Evolutionary conservation across 2,888 invertebrate species (phyloP), one percentile per base, ranked within the genome.

Genomic region (Drosophila greeni): DNA sequence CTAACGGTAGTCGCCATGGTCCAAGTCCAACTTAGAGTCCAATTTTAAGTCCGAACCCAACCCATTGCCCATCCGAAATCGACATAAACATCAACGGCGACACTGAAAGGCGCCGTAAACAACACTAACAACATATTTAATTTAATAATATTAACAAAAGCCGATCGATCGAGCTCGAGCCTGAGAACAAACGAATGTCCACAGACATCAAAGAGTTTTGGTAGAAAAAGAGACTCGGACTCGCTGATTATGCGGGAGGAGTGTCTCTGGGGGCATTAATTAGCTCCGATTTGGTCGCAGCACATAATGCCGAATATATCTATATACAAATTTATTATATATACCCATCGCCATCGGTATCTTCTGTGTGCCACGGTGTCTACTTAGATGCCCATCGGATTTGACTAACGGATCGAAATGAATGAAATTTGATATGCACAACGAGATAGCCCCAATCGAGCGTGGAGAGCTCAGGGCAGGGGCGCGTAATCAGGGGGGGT

Each of bases 91-190:
- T 61, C 62, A 74, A 71, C 64, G 52, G 51, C 64, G 64, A 57
- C 62, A 64, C 62, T 65, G 52, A 70, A 70, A 59, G 70, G 51
- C 60, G 74, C 74, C 65, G 70, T 73, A 77, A 75, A 74, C 72
- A 75, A 62, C 66, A 71, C 60, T 74, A 77, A 73, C 76, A 70
- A 74, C 74, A 84, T 70, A 84, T 81, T 81, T 82, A 81, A 84
- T 84, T 82, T 82, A 79, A 84, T 82, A 84, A 84, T 80, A 81
- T 76, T 80, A 80, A 80, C 84, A 84, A 81, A 81, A 74, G 84
- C 75, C 58, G 55, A 34, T 58, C 58, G 16, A 11, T 26, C 16
- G 42, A n/a, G n/a, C 7, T n/a, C 24, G 31, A 31, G 39, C 49
- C 61, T 55, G 82, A 84, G 82, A 81, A 81, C 82, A 81, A 61